Percentiles rank a stretch among this genome's conserved stretches.
These are phyloP conservation scores for Cephus cinctus DNA, from an alignment of 1,140 invertebrate genomes.

Conservation along the genomic window DNA sequence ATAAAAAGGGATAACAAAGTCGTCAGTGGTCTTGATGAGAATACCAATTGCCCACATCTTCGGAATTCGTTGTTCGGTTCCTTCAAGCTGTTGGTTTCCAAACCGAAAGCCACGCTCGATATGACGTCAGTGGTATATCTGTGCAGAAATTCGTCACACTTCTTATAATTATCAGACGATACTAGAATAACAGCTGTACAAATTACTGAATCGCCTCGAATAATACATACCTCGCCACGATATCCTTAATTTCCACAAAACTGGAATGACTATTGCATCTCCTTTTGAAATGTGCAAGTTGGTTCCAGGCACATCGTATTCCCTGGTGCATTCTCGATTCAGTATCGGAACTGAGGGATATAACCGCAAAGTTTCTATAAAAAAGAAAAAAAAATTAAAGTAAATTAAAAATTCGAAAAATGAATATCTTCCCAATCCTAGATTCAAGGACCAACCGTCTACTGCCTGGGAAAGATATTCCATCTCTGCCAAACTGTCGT, in stretches of 20 bases:
- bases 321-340: slow-evolving; percentile 42
- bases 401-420: background rate
- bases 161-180: background rate
- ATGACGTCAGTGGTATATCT: slow-evolving; percentile 62
- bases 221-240: background rate
- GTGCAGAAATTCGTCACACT: slow-evolving; percentile 30
- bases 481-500: slow-evolving; percentile 47
- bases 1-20: slow-evolving; percentile 9
- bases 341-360: slow-evolving; percentile 48
- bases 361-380: slow-evolving; percentile 48
- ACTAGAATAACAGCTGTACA: background rate
- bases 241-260: slow-evolving; percentile 22
- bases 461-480: slow-evolving; percentile 34
- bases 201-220: background rate
- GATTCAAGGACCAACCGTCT: background rate
- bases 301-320: slow-evolving; percentile 43
- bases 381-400: background rate
- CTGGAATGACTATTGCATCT: slow-evolving; percentile 28
- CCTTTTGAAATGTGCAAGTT: slow-evolving; percentile 30
- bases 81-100: slow-evolving; percentile 49
- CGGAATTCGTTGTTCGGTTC: slow-evolving; percentile 34
- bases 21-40: slow-evolving; percentile 9
- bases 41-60: slow-evolving; percentile 18
- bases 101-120: slow-evolving; percentile 57
- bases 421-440: background rate